Conservation (phyloP, 1,140 invertebrate species). For the Nymphalis io region DNA sequence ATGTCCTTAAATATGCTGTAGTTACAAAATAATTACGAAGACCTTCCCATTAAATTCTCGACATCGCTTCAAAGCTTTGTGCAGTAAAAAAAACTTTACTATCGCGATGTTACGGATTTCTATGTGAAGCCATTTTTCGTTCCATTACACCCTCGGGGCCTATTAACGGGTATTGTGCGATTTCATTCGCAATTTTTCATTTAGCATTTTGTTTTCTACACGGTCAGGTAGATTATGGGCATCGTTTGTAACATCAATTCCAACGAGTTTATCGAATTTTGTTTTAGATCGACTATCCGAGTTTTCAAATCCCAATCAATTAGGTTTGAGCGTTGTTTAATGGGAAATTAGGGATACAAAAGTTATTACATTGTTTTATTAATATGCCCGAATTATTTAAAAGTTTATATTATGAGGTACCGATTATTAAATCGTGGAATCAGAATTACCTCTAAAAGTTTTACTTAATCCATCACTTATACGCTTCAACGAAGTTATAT, state of each 20-base stretch:
- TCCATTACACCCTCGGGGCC: constrained; percentile 38
- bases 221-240: constrained; percentile 27
- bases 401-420: neutral
- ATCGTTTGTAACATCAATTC: neutral
- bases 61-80: constrained; percentile 22
- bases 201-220: constrained; percentile 35
- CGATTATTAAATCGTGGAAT: neutral
- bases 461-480: neutral
- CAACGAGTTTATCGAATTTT: neutral
- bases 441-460: neutral
- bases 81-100: constrained; percentile 35
- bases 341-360: neutral
- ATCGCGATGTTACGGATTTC: constrained; percentile 28
- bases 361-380: constrained; percentile 5
- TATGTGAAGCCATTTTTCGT: constrained; percentile 39
- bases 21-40: too few relatives aligned
- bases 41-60: neutral
- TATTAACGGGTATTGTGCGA: constrained; percentile 44
- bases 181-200: constrained; percentile 44
- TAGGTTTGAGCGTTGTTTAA: neutral
- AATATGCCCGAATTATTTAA: neutral
- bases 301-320: neutral
- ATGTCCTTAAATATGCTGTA: too few relatives aligned
- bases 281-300: neutral
- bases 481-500: neutral